Evolutionary conservation across 2,113 vertebrate genomes (phyloP).

Genomic region (Vulpes lagopus): DNA sequence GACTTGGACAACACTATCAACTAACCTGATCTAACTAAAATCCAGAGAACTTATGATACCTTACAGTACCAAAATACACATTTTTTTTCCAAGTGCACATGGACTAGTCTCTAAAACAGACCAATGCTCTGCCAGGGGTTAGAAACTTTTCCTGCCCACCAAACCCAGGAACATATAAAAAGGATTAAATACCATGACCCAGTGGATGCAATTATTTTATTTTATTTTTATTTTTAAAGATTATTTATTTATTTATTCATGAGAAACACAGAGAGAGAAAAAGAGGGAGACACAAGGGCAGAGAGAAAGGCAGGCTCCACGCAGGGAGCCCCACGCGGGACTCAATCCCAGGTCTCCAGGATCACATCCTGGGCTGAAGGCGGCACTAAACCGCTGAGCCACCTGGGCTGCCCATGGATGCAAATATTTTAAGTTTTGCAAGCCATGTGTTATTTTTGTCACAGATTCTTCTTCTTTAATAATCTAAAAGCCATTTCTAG

Average conservation of each 20-base stretch:
- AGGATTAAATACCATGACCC: background rate
- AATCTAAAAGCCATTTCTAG: conserved; percentile 7
- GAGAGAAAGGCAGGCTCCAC: too few species aligned
- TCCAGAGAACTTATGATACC: background rate
- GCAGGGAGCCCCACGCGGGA: too few species aligned
- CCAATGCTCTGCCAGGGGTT: background rate
- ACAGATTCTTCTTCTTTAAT: background rate
- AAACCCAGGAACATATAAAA: background rate
- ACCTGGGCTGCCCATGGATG: background rate
- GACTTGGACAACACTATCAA: background rate
- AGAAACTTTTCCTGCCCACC: background rate
- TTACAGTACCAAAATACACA: background rate
- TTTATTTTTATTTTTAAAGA: too few species aligned
- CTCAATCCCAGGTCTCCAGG: too few species aligned
- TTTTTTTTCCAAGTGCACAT: background rate
- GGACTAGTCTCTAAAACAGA: background rate
- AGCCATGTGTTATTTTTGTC: background rate
- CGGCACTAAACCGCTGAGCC: too few species aligned
- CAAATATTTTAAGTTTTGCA: background rate
- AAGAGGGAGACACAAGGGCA: too few species aligned
- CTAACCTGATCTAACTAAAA: background rate
- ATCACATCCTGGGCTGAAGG: too few species aligned
- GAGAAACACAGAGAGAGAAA: too few species aligned
- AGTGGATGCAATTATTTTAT: background rate
- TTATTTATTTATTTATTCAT: too few species aligned